A percentile compares a stretch with the other conserved stretches of the same genome.
Evolutionary conservation across 2,113 vertebrate species (phyloP).

Genomic region (Indicator maculatus): DNA sequence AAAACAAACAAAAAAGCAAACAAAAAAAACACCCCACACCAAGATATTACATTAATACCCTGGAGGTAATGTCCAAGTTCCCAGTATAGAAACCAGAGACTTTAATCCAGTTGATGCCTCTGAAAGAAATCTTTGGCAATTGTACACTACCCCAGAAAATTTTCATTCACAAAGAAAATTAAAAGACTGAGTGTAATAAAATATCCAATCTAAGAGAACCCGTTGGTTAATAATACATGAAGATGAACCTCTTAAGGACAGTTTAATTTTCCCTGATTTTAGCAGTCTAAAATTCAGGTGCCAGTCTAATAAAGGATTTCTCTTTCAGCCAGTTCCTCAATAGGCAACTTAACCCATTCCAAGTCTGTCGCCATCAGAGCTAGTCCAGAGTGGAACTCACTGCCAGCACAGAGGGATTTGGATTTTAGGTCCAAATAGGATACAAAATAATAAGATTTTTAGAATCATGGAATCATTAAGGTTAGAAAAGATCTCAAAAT

Average conservation of each 20-base stretch:
- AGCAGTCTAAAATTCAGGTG: background rate
- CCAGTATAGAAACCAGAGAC: background rate
- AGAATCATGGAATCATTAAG: too few species aligned
- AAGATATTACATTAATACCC: background rate
- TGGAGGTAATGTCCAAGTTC: background rate
- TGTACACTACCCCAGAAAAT: background rate
- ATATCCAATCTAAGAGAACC: background rate
- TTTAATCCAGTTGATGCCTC: background rate
- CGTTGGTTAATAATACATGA: constrained; percentile 16
- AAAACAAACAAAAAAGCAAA: background rate
- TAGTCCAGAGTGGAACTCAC: background rate
- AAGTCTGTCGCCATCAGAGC: background rate
- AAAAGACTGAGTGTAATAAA: background rate
- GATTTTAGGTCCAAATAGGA: background rate
- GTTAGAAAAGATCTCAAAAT: too few species aligned
- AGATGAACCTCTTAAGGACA: background rate
- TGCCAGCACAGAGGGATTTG: background rate
- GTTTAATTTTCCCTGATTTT: constrained; percentile 19
- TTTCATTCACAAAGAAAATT: background rate
- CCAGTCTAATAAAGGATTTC: background rate
- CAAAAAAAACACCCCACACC: too few species aligned
- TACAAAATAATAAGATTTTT: background rate
- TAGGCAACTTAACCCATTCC: background rate
- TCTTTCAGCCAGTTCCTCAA: rapidly evolving
- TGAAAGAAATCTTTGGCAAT: background rate